These are phyloP conservation scores for Notarius quadriscutis DNA, from an alignment of 2,113 vertebrate species.

Conservation along the genomic window DNA sequence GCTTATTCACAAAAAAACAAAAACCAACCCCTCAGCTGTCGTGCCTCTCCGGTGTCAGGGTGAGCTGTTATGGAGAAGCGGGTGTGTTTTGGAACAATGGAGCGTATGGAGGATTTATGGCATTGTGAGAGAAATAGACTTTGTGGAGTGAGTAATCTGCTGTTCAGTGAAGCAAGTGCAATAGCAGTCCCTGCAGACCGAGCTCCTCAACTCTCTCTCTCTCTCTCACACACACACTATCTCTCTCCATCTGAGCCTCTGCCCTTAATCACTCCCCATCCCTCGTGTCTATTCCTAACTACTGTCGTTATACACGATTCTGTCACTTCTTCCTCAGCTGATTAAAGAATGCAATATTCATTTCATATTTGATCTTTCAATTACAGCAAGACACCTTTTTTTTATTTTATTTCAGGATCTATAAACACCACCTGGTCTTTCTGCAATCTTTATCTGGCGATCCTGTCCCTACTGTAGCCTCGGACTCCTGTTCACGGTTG, in stretches of 20 bases:
- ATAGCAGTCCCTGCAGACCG: slow-evolving; percentile 12
- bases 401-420: neutral
- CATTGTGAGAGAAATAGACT: slow-evolving; percentile 33
- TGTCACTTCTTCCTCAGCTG: neutral
- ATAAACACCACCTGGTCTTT: neutral
- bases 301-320: neutral
- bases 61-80: slow-evolving; percentile 24
- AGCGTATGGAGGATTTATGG: slow-evolving; percentile 26
- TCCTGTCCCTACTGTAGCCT: neutral
- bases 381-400: neutral
- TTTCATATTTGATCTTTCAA: neutral
- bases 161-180: slow-evolving; percentile 34
- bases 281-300: slow-evolving; percentile 1
- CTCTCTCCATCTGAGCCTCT: neutral
- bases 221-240: neutral
- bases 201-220: neutral
- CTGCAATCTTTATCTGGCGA: neutral
- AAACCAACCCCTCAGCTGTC: neutral
- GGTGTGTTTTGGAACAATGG: slow-evolving; percentile 15
- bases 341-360: neutral
- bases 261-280: slow-evolving; percentile 36
- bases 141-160: slow-evolving; percentile 31
- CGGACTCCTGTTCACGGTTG: neutral
- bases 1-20: neutral
- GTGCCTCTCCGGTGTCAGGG: slow-evolving; percentile 12